Evolutionary conservation across 2,113 vertebrate genomes (phyloP).

Genomic region (Cettia cetti): DNA sequence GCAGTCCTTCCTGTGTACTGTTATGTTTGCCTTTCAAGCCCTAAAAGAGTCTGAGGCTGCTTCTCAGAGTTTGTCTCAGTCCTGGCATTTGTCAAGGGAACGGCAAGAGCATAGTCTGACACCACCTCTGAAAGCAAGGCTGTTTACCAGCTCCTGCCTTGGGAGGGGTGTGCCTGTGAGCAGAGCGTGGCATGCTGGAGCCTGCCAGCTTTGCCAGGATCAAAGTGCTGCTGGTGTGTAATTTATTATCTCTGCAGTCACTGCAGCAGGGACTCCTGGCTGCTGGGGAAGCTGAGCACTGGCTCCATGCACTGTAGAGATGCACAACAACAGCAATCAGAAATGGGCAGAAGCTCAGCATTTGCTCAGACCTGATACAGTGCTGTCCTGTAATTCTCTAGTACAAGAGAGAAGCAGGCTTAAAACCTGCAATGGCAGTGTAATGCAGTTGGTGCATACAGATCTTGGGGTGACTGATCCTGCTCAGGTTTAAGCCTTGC

Average conservation of each 20-base stretch:
- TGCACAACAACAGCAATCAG: not conserved
- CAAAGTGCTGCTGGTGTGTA: not conserved
- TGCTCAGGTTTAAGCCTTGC: not conserved
- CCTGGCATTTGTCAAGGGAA: constrained; percentile 5
- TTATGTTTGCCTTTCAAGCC: not conserved
- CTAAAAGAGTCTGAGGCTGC: not conserved
- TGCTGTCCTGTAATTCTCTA: not conserved
- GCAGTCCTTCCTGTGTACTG: not conserved
- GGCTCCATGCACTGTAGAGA: not conserved
- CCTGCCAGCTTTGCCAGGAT: not conserved
- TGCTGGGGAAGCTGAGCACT: not conserved
- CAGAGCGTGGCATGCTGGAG: not conserved
- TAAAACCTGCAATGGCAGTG: not conserved
- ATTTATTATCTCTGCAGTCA: constrained; percentile 47
- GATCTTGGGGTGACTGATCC: not conserved
- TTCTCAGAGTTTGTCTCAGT: not conserved
- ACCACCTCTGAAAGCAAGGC: not conserved
- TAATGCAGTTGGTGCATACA: not conserved
- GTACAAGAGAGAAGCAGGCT: not conserved
- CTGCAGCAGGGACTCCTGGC: not conserved
- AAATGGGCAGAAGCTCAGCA: not conserved
- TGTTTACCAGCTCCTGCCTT: not conserved
- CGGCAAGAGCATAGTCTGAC: not conserved
- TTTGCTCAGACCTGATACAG: not conserved
- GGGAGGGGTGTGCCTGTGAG: not conserved